Conservation (phyloP, 2,113 vertebrate species). For the Ageneiosus marmoratus region DNA sequence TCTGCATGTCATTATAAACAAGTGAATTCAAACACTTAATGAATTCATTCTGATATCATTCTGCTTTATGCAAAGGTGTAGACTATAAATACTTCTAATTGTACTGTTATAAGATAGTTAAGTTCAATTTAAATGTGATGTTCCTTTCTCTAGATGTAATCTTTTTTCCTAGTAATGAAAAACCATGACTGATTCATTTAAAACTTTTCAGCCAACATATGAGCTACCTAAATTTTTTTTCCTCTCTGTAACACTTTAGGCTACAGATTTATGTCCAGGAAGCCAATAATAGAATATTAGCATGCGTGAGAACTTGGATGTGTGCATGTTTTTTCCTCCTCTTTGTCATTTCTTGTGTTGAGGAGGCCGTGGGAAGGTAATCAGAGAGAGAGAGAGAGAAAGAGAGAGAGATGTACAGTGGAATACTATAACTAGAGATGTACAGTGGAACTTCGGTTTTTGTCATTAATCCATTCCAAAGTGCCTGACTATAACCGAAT, state of each 20-base stretch:
- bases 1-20: not conserved
- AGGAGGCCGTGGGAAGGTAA: slow-evolving; percentile 16
- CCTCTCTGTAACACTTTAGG: not conserved
- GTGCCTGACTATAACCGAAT: too few relatives aligned
- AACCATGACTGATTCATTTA: slow-evolving; percentile 9
- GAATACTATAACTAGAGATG: too few relatives aligned
- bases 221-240: not conserved
- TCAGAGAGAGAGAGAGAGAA: slow-evolving; percentile 1
- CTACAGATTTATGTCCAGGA: not conserved
- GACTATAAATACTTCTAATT: not conserved
- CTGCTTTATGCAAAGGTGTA: not conserved
- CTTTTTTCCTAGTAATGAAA: not conserved
- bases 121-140: not conserved
- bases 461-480: too few relatives aligned
- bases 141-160: not conserved
- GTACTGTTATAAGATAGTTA: not conserved
- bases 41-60: not conserved
- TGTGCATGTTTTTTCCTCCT: slow-evolving; percentile 55
- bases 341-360: slow-evolving; percentile 20
- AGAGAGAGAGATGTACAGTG: too few relatives aligned
- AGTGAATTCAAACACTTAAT: not conserved
- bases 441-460: too few relatives aligned
- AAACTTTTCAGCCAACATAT: slow-evolving; percentile 1
- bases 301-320: slow-evolving; percentile 60
- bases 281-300: slow-evolving; percentile 58